Evolutionary conservation across 2,888 invertebrate genomes (phyloP).

Genomic region (Parnassius glacialis): DNA sequence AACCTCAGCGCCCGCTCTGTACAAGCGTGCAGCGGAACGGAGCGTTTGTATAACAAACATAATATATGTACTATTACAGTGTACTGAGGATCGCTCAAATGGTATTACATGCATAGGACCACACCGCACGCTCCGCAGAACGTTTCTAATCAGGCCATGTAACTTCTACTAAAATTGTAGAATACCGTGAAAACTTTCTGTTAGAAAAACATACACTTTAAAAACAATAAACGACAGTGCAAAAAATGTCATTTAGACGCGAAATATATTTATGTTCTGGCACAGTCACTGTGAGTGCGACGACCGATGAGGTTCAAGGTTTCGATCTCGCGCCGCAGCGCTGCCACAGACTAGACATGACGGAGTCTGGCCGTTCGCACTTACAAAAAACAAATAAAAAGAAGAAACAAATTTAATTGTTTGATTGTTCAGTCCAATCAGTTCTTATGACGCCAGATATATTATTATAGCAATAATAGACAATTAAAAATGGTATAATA

Average conservation of each 20-base stretch:
- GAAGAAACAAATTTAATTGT: conserved; percentile 11
- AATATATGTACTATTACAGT: too few relatives aligned
- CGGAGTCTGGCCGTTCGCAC: conserved; percentile 21
- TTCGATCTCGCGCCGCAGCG: conserved; percentile 14
- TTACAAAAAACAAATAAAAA: conserved; percentile 18
- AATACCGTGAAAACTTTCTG: conserved; percentile 1
- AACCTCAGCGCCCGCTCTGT: too few relatives aligned
- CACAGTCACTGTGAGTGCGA: conserved; percentile 44
- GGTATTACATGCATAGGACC: too few relatives aligned
- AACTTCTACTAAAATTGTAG: too few relatives aligned
- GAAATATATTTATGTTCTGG: conserved; percentile 30
- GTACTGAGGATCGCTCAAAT: too few relatives aligned
- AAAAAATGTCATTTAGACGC: conserved; percentile 25
- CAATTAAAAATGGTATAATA: too few relatives aligned
- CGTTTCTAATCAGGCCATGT: too few relatives aligned
- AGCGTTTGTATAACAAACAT: too few relatives aligned
- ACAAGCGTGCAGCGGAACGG: too few relatives aligned
- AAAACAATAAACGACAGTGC: conserved; percentile 1
- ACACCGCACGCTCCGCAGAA: too few relatives aligned
- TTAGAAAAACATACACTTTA: conserved; percentile 2
- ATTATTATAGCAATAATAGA: too few relatives aligned
- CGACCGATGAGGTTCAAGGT: conserved; percentile 34
- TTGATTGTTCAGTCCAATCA: conserved; percentile 2
- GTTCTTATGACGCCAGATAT: too few relatives aligned
- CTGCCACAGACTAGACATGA: conserved; percentile 24